Base-by-base conservation (phyloP, 2,888 invertebrate genomes). In the Plagiodera versicolora region DNA sequence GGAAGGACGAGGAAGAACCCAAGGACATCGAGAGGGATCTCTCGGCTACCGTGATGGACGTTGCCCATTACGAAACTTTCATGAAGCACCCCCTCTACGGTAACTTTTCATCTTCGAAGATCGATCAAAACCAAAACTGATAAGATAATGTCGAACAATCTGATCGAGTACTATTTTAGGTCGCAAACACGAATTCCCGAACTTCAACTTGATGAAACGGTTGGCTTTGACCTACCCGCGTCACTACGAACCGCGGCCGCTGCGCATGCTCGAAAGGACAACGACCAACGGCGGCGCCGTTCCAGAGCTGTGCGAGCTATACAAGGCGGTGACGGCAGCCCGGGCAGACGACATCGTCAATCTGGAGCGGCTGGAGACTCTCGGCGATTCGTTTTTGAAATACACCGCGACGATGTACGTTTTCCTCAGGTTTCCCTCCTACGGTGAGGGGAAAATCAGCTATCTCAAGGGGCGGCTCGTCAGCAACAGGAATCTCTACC, bases 341-440 rank as follows among this genome's bases (percentile, higher is more conserved):
- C 85, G 86, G 60, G 87, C 90, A 0, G 83, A 87, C 64, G 95
- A 96, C 72, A 84, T 85, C 4, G 87, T 94, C 66, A 86, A 92
- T 75, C 78, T 93, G 69, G 96, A 97, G 75, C 82, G 94, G 1
- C 81, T 90, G 11, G 95, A 96, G 79, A 93, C 93, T 0, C 83
- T 97, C 2, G 97, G 96, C 0, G 96, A 97, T 77, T 90, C 94
- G 0, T 92, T 91, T 78, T 81, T 97, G 6, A 96, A 97, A 80
- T 90, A 89, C 70, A 86, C 89, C 1, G 83, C 87, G 1, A 89
- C 90, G 0, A 78, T 92, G 2, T 92, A 87, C 76, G 81, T 95
- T 17, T 90, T 85, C 74, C 85, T 88, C 67, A 82, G 83, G 58
- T 93, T 88, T 76, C 86, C 89, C 0, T 77, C 79, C 0, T 84